Base-by-base conservation (phyloP, 2,113 vertebrate genomes). In the Alosa alosa region DNA sequence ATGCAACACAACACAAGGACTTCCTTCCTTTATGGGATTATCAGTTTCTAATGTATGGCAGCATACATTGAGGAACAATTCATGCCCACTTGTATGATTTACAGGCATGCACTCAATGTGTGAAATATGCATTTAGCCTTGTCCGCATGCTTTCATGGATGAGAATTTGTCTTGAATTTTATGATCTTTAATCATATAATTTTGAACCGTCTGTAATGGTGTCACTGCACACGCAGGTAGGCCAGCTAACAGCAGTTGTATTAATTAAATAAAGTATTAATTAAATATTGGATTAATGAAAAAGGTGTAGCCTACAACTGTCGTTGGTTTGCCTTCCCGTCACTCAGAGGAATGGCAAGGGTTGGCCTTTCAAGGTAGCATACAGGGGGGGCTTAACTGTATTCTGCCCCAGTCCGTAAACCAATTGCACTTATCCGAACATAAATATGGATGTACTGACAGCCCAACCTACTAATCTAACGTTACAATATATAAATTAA, bases 341-440 rank as follows among this genome's bases (percentile, higher is more conserved):
- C 72, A 78, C 72, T 78, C 72, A 39, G 31, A 78, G 72, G 72
- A 3, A 78, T 78, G 72, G 15, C 4, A 78, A 78, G 72, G 31
- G 25, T 78, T 78, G 72, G 31, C 72, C 72, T 78, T 78, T 41
- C 72, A 78, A 78, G 72, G 72, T 5, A 78, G 72, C 36, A 36
- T 78, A 39, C n/a, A 68, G 36, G 72, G 72, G 10, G 10, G 31
- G 72, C 72, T 75, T 75, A 39, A 15, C 72, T 39, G 31, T 78
- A 31, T 11, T 36, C 36, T 39, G 13, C 20, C 1, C 13, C 60
- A 25, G 60, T 64, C 20, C 25, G n/a, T 6, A n/a, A 64, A 39
- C 72, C 72, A 39, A 15, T 78, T 15, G 25, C 31, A 78, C 72
- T 39, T 78, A 78, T 36, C 20, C 11, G 5, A 78, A 78, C 72